These are phyloP conservation scores for Brachypalpus laphriformis DNA, from an alignment of 2,888 invertebrate species.

Conservation along the genomic window DNA sequence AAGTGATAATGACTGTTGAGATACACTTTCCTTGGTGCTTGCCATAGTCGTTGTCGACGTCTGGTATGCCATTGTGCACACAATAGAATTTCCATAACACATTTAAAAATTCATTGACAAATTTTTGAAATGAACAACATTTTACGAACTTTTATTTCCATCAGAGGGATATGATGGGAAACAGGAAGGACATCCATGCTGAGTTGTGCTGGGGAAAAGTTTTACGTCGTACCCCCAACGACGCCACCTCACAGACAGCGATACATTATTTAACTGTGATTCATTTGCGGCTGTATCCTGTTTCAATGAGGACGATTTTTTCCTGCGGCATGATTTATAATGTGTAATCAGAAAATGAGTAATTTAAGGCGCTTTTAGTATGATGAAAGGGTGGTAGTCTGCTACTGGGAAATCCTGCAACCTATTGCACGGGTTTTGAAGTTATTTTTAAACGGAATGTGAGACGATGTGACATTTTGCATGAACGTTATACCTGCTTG, in stretches of 20 bases:
- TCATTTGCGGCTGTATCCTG: slow-evolving; percentile 63
- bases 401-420: neutral
- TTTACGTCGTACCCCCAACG: slow-evolving; percentile 3
- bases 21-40: slow-evolving; percentile 29
- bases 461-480: neutral
- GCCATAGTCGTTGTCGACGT: neutral
- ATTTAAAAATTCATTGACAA: slow-evolving; percentile 57
- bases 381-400: slow-evolving; percentile 4
- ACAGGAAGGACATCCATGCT: neutral
- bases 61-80: slow-evolving; percentile 33
- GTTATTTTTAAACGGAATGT: neutral
- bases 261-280: slow-evolving; percentile 63
- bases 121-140: slow-evolving; percentile 55
- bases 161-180: neutral
- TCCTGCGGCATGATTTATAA: slow-evolving; percentile 44
- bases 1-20: slow-evolving; percentile 34
- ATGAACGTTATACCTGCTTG: neutral
- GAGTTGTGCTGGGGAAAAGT: slow-evolving; percentile 7
- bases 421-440: too few relatives aligned
- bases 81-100: slow-evolving; percentile 60
- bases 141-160: slow-evolving; percentile 41
- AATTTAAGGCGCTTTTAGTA: slow-evolving; percentile 36
- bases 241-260: slow-evolving; percentile 17
- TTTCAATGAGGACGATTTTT: slow-evolving; percentile 44
- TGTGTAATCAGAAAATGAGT: slow-evolving; percentile 58